Base-by-base conservation (phyloP, 2,113 vertebrate genomes). In the Desmodus rotundus region DNA sequence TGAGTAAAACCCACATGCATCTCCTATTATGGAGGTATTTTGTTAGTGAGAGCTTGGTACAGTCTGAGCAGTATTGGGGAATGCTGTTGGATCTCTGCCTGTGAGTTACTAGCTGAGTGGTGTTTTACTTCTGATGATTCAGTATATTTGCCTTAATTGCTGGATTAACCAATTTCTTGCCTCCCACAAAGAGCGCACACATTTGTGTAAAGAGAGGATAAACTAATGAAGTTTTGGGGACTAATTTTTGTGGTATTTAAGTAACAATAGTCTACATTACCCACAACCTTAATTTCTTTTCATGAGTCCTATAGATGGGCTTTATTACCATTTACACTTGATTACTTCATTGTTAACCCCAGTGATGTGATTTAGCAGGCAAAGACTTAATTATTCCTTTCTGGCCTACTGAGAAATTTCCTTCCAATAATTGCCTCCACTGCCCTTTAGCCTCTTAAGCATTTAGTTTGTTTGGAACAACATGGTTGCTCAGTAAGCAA, bases 361-460 rank as follows among this genome's bases (percentile, higher is more conserved):
- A 91, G 94, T 70, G 97, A 0, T 98, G 96, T 97, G 97, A 98
- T 98, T 98, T 98, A 98, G 97, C 95, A 96, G 85, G 96, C 96
- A 95, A 93, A 93, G 96, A 82, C 92, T 98, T 98, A 98, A 98
- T 98, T 98, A 98, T 89, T 97, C 97, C 97, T 98, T 97, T 98
- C 97, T 98, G 97, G 96, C 97, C 95, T 98, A 97, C 96, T 97
- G 97, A 98, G 98, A 98, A 98, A 98, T 98, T 98, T 98, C 97
- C 98, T 98, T 98, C 95, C 98, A 98, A 97, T 98, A 98, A 98
- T 98, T 98, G 96, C 98, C 97, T 98, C 98, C 95, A 84, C 89
- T 98, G 98, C 97, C 98, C 98, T 99, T 98, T 98, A 97, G 94
- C 97, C 98, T 98, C 87, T 97, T 98, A 97, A 94, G 96, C 97